Evolutionary conservation across 2,797 vertebrate genomes (phyloP).

Genomic region (Chiloscyllium punctatum): DNA sequence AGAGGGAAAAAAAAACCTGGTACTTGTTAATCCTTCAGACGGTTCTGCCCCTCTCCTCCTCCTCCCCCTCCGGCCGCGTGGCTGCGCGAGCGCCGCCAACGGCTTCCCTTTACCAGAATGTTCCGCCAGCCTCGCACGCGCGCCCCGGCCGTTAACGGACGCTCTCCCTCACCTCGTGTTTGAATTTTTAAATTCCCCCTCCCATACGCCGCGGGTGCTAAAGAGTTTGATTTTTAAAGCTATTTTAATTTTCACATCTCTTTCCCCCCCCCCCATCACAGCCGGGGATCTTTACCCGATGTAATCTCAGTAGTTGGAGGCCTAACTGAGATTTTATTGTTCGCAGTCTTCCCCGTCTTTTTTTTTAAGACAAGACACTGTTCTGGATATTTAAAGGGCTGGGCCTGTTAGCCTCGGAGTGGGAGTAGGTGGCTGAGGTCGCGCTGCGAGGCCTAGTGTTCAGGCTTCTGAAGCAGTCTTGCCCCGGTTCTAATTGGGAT

Average conservation of each 20-base stretch:
- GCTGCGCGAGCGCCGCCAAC: not conserved
- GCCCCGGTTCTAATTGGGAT: too few relatives aligned
- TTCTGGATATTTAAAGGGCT: not conserved
- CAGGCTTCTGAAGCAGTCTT: not conserved
- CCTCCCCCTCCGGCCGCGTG: not conserved
- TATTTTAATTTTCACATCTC: too few relatives aligned
- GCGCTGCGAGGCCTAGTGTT: not conserved
- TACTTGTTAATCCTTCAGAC: not conserved
- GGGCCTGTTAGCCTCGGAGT: conserved; percentile 38
- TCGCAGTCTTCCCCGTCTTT: too few relatives aligned
- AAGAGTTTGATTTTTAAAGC: too few relatives aligned
- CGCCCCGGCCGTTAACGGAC: not conserved
- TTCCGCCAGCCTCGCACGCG: not conserved
- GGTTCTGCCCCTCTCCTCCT: not conserved
- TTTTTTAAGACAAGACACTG: too few relatives aligned
- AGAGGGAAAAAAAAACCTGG: too few relatives aligned
- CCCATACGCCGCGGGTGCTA: too few relatives aligned
- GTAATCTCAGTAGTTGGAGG: too few relatives aligned
- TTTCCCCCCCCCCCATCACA: too few relatives aligned
- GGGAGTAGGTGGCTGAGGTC: not conserved
- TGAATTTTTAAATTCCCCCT: not conserved
- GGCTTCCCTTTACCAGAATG: not conserved
- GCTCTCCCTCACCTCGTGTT: not conserved
- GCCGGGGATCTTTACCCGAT: too few relatives aligned
- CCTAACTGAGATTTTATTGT: not conserved